Evolutionary conservation across 2,113 vertebrate genomes (phyloP), one percentile per base, ranked within the genome.

Genomic region (Piprites chloris): DNA sequence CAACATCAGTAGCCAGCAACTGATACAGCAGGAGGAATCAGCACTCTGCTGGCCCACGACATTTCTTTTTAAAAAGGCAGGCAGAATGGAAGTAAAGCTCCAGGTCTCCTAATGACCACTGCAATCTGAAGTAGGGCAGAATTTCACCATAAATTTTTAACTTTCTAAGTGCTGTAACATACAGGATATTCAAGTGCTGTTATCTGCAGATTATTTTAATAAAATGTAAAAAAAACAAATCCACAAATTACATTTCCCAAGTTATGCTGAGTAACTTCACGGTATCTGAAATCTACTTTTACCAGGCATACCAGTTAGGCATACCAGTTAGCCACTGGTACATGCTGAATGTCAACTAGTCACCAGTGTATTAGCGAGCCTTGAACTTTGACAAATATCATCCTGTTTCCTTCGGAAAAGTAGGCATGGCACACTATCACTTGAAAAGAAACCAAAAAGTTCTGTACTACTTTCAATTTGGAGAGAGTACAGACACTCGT

Each of bases 361-460:
- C 55, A 63, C 18, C 35, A 65, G 10, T 15, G 24, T 33, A 55
- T 13, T 27, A 78, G 21, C 33, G 83, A 74, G 35, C 28, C 44
- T 65, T 33, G 37, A 44, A 59, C 52, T 33, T 37, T 19, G 9
- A 50, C 27, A 66, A 66, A 32, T 37, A 55, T 91, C 98, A 98
- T 74, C 98, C 98, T 4, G 98, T 98, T 71, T 99, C 99, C 97
- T 98, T 99, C 37, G 97, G 98, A 59, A 99, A 99, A 96, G 98
- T 98, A 93, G 98, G 98, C 46, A 99, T 98, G 98, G 98, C 98
- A 97, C 98, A 98, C 72, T 99, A 98, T 95, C 98, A 99, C 59
- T 87, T 98, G 94, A 99, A 99, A 96, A 98, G 94, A 67, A 99
- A 98, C 92, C 97, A 98, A 3, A 3, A 74, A 97, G n/a, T 97